Base-by-base conservation (phyloP, 1,140 invertebrate genomes). In the Drosophila biarmipes region DNA sequence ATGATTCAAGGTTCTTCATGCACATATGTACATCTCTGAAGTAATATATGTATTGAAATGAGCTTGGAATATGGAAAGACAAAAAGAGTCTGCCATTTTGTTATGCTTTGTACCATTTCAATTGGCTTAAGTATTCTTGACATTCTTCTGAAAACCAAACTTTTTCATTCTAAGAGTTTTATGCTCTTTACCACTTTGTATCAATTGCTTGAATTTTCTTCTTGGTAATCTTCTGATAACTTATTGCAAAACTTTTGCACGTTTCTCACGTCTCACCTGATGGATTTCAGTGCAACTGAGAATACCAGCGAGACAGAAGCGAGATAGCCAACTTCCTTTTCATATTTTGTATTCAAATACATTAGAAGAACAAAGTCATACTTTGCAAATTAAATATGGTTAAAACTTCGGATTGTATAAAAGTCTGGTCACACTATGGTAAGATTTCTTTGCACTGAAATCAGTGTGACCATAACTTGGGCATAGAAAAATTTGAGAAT, bases 261-360 rank as follows among this genome's bases (percentile, higher is more conserved):
- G 45, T 63, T 49, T 46, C 68, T 71, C 64, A 75, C 75, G 80
- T 78, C 53, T 59, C 55, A 56, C 15, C 58, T 67, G 59, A 72
- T 45, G 55, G 34, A 58, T 74, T 79, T 57, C 77, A 71, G 80
- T 38, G 51, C 75, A 72, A 64, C 55, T 78, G 68, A 63, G 79
- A 68, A 11, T 38, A 29, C 43, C 58, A 69, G 62, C 56, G 59
- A 74, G 57, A 59, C 46, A 19, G 24, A 31, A 42, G 14, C 37
- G 6, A 19, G 38, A 37, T 43, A 37, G 37, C 12, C 15, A 19
- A 15, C 34, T 64, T 73, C 58, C 29, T 38, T 6, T 34, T 35
- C 51, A 58, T 51, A 53, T 66, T 34, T 55, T n/a, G 10, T 43
- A 34, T 7, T 11, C 29, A 4, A 21, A 42, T 34, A 21, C 27